Evolutionary conservation across 2,113 vertebrate genomes (phyloP), one percentile per base, ranked within the genome.

Genomic region (Taurulus bubalis): DNA sequence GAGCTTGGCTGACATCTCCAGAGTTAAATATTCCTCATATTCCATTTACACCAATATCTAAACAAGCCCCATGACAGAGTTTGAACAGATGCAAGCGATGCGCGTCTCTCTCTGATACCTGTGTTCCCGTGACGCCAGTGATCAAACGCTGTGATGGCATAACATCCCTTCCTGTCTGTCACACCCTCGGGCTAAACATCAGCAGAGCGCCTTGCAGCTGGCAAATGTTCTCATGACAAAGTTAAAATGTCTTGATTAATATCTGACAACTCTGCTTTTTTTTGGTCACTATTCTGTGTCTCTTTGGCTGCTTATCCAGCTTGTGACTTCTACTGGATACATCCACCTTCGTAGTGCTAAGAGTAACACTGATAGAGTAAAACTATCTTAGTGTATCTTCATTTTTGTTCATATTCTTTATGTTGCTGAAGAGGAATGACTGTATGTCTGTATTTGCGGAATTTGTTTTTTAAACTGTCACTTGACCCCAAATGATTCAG

Each of bases 391-490:
- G 11, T 92, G 80, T 85, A 82, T 88, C 87, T 75, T 84, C 58
- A 69, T 49, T 42, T 63, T 89, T 91, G 82, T 91, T 94, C 77
- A 78, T 90, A 84, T 87, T 89, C 80, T 89, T 91, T 88, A 86
- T 87, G 88, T 87, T 90, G 86, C 86, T 91, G 91, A 94, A 93
- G 80, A 93, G 88, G 83, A 94, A 93, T 93, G 91, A 95, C 91
- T 91, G 2, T 32, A 32, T 32, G 92, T 85, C 90, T 79, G 87
- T 60, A 77, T 89, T 72, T 85, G 78, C 84, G 78, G 84, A 90
- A 76, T 65, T 45, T 75, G 74, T 15, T 49, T 67, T 60, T 76
- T 77, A 36, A n/a, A 77, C 87, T 89, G 87, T 92, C 93, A 90
- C 77, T 83, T 89, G 72, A 83, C 20, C 82, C 34, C 66, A 68